Evolutionary conservation across 1,140 invertebrate species (phyloP), one percentile per base, ranked within the genome.

Genomic region (Platyscapa corneri): DNA sequence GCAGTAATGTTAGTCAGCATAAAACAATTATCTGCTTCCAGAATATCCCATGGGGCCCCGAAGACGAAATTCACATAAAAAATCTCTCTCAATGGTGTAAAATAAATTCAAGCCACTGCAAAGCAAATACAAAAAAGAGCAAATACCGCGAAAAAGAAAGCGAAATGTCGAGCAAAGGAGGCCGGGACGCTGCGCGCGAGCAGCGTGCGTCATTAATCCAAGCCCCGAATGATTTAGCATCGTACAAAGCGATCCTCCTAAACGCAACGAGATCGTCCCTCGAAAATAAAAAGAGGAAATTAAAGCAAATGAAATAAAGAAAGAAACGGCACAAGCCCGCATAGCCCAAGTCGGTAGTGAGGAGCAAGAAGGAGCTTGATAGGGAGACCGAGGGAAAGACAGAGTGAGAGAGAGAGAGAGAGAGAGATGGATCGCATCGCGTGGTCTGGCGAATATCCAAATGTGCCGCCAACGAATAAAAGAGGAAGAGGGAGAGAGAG

Each of bases 151-250:
- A 60, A 64, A 37, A 46, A 67, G 76, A 80, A 46, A 46, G 60
- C 34, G 60, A 80, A 79, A 80, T 46, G 60, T 67, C 39, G 60
- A 46, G 60, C 78, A n/a, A 30, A 65, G 49, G 76, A 56, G 30
- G 27, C 60, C 23, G 78, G 60, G 56, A 23, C 53, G 49, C 79
- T 3, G 72, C 67, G 49, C 49, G 81, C 39, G 56, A 64, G 72
- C 39, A 65, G 74, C 72, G 8, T 34, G 72, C 72, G 75, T 88
- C 87, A 88, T 89, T 89, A 89, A 89, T 89, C 87, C 84, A 76
- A 49, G 27, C 27, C 42, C 60, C 64, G 87, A 86, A 79, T 86
- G 86, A 88, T 87, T 86, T 85, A 88, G 80, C 37, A 78, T 74
- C 82, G 85, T 32, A 86, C 86, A 82, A 85, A 87, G 85, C 86